Percentiles rank a stretch among this genome's conserved stretches.
Evolutionary conservation across 2,888 invertebrate species (phyloP).

Genomic region (Punctoribates punctum): DNA sequence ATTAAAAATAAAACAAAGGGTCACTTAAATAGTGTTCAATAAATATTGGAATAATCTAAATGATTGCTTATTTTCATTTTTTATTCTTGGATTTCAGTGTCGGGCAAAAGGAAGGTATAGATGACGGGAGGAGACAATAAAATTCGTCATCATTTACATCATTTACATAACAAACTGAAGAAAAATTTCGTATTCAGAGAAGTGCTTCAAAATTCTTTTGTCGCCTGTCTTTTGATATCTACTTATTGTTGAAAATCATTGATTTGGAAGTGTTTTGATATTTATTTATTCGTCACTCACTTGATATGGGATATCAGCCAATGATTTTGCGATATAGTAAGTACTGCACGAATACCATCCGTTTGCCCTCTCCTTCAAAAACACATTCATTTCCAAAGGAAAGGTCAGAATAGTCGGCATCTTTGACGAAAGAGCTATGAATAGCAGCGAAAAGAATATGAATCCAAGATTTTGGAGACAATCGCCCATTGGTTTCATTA

Average conservation of each 20-base stretch:
- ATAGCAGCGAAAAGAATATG: slow-evolving; percentile 41
- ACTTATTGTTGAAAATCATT: no score
- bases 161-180: no score
- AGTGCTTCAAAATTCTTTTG: not conserved
- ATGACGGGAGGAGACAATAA: no score
- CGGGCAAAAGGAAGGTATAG: no score
- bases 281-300: not conserved
- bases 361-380: slow-evolving; percentile 42
- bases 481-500: slow-evolving; percentile 12
- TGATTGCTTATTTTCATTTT: no score
- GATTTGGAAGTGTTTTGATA: not conserved
- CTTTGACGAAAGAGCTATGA: slow-evolving; percentile 40
- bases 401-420: slow-evolving; percentile 45
- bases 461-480: slow-evolving; percentile 52
- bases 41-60: no score
- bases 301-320: slow-evolving; percentile 52
- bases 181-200: no score
- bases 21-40: no score
- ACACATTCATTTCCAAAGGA: slow-evolving; percentile 42
- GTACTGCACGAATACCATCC: slow-evolving; percentile 44
- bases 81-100: no score
- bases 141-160: no score
- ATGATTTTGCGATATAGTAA: slow-evolving; percentile 43
- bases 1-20: no score
- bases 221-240: no score